Evolutionary conservation across 1,140 invertebrate genomes (phyloP), one percentile per base, ranked within the genome.

Genomic region (Luehdorfia chinensis): DNA sequence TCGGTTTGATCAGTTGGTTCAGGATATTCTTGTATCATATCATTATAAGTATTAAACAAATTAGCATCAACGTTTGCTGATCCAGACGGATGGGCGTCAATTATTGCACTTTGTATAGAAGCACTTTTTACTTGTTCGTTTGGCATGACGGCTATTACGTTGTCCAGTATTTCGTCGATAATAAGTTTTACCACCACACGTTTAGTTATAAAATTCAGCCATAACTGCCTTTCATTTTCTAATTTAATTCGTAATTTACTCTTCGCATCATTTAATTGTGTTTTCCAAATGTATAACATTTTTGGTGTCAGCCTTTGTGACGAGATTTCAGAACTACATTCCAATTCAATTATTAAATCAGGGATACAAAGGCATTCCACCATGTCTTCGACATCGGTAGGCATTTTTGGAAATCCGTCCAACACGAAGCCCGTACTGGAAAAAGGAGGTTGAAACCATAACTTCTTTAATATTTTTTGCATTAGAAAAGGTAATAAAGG

Each of bases 331-430:
- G 59, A 50, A 50, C 50, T 71, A 23, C 70, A 63, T 41, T 75
- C 59, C 23, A 90, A 53, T 54, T 87, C 75, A 21, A 91, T 69
- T 1, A 91, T 57, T 31, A 90, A 37, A 61, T 91, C 89, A 6
- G 90, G 90, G 16, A 91, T 84, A 15, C 81, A 60, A 63, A 66
- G 87, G 54, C 75, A 55, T 12, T 69, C 27, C 11, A 84, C 21
- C 76, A 90, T 88, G 14, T 80, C 66, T 33, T 89, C 77, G 4
- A 88, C 58, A 66, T 91, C 89, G 37, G 58, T 56, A 5, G 75
- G 56, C 19, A 80, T 66, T 55, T 78, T 87, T 7, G 90, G 90
- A 73, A 88, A 91, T 32, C 85, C 87, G 62, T 90, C 88, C 16
- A 91, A 53, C n/a, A 90, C 73, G 55, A 90, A 68, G 12, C 89